These are phyloP conservation scores for Falco naumanni DNA, from an alignment of 2,797 vertebrate species.

Conservation along the genomic window DNA sequence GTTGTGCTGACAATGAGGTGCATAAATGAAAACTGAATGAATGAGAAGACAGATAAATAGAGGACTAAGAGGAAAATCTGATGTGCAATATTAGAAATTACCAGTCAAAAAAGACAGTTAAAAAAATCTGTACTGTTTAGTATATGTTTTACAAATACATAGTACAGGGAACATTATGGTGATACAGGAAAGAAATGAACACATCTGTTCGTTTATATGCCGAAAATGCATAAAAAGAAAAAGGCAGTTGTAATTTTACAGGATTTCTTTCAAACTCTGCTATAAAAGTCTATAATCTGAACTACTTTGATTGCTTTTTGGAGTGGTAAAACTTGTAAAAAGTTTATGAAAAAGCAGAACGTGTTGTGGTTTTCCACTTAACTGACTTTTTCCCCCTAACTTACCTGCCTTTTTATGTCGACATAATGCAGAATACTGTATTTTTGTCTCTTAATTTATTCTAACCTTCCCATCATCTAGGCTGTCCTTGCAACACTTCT, in stretches of 20 bases:
- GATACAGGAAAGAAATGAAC: neutral
- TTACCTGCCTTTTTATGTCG: neutral
- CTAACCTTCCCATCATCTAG: neutral
- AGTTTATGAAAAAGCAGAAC: neutral
- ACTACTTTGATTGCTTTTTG: neutral
- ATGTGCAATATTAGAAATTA: neutral
- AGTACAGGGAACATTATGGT: neutral
- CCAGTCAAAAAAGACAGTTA: neutral
- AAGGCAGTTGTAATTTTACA: neutral
- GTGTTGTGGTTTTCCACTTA: neutral
- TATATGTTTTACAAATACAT: neutral
- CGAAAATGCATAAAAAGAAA: neutral
- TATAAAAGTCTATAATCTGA: neutral
- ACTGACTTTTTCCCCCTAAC: neutral
- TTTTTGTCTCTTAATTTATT: neutral
- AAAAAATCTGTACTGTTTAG: neutral
- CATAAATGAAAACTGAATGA: neutral
- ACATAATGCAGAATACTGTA: neutral
- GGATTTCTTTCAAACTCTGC: neutral
- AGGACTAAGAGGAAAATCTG: neutral
- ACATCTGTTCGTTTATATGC: neutral
- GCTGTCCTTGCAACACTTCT: neutral
- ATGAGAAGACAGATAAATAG: neutral
- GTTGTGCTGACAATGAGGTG: accelerated
- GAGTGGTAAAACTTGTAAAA: neutral